phyloP scores from a whole-genome alignment of 2,888 invertebrate genomes.

The Pogonocherus hispidulus region DNA sequence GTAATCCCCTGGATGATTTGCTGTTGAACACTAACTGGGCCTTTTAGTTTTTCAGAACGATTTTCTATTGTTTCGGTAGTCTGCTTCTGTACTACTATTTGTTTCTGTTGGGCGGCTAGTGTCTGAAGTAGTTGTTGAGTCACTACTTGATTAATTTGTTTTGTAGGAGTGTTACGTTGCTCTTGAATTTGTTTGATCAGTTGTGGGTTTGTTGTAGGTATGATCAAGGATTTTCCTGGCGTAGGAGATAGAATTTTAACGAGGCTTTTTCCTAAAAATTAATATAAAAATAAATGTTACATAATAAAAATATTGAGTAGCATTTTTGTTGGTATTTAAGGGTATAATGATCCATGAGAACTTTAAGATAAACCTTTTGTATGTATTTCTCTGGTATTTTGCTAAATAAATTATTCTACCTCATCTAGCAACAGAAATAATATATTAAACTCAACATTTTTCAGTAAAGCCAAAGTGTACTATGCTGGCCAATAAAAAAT shows the following conservation, averaged over 20 bases:
- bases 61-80: constrained; percentile 35
- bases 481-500: no score
- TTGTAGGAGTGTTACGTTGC: constrained; percentile 45
- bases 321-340: no score
- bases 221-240: constrained; percentile 69
- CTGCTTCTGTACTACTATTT: constrained; percentile 55
- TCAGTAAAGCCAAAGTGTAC: no score
- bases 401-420: no score
- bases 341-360: no score
- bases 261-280: constrained; percentile 58
- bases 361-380: no score
- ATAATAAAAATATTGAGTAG: not conserved
- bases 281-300: not conserved
- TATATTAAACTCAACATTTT: not conserved
- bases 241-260: constrained; percentile 67
- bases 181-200: constrained; percentile 60
- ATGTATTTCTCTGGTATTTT: no score
- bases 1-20: constrained; percentile 64
- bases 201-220: constrained; percentile 67
- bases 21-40: constrained; percentile 56
- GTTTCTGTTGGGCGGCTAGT: constrained; percentile 61
- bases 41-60: constrained; percentile 42
- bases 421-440: not conserved
- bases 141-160: constrained; percentile 56
- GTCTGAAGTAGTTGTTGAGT: constrained; percentile 64